phyloP scores from a whole-genome alignment of 1,140 invertebrate species.

The Globodera ellingtonae region DNA sequence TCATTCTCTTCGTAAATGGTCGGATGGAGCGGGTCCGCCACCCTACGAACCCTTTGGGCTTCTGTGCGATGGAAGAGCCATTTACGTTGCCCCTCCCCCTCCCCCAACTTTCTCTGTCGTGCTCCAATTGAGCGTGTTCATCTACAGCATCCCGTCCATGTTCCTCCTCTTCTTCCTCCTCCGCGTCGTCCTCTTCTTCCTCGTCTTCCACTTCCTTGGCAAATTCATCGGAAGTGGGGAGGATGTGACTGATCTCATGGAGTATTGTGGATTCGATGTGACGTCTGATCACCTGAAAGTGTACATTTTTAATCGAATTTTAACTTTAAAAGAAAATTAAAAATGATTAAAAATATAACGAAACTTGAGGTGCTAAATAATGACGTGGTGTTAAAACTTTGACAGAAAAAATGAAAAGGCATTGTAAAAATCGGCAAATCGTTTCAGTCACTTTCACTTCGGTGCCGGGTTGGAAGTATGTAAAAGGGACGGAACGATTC shows the following conservation, averaged over 20 bases:
- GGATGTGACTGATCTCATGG: slow-evolving; percentile 65
- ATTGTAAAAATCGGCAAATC: no score
- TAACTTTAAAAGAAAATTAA: no score
- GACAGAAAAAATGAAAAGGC: neutral
- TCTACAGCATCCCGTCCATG: neutral
- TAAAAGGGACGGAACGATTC: no score
- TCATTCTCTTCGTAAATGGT: slow-evolving; percentile 37
- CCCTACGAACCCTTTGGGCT: neutral
- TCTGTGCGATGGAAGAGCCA: neutral
- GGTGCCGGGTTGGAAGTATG: no score
- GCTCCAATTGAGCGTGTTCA: neutral
- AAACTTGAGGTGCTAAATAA: neutral
- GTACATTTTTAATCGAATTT: slow-evolving; percentile 28
- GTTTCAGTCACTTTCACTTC: no score
- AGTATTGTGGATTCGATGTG: slow-evolving; percentile 65
- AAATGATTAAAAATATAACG: no score
- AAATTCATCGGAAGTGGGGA: slow-evolving; percentile 64
- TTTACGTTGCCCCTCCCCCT: neutral
- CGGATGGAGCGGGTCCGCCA: slow-evolving; percentile 1
- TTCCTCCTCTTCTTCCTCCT: slow-evolving; percentile 9
- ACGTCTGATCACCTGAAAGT: slow-evolving; percentile 63
- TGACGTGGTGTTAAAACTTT: neutral
- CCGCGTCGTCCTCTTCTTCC: slow-evolving; percentile 40
- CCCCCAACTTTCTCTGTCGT: neutral
- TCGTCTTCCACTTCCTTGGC: slow-evolving; percentile 63